phyloP scores from a whole-genome alignment of 1,140 invertebrate genomes.

The Caenorhabditis remanei region DNA sequence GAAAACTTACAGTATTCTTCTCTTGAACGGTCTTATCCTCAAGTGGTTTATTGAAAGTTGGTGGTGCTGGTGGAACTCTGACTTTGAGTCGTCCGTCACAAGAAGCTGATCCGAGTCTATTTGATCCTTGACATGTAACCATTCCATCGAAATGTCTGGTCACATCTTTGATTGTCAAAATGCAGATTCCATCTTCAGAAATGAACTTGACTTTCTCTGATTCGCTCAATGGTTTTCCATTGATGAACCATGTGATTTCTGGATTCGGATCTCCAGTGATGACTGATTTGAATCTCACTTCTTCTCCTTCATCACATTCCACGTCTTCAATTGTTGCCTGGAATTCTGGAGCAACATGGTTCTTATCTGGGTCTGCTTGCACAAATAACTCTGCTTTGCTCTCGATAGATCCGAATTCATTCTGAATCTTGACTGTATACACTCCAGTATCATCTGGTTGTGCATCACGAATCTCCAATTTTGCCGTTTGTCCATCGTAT shows the following conservation, averaged over 20 bases:
- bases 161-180: conserved; percentile 77
- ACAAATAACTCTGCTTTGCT: conserved; percentile 71
- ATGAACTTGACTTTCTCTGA: conserved; percentile 76
- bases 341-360: conserved; percentile 76
- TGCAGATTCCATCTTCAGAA: conserved; percentile 77
- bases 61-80: conserved; percentile 72
- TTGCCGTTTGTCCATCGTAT: conserved; percentile 77
- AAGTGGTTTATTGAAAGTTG: conserved; percentile 73
- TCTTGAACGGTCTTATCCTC: conserved; percentile 75
- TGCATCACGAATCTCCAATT: conserved; percentile 76
- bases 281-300: conserved; percentile 76
- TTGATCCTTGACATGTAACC: conserved; percentile 76
- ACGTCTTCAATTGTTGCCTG: conserved; percentile 76
- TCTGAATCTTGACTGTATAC: conserved; percentile 75
- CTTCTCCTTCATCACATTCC: conserved; percentile 78
- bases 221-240: conserved; percentile 78
- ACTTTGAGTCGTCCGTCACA: conserved; percentile 75
- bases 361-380: conserved; percentile 75
- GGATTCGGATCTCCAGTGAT: conserved; percentile 88
- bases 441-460: conserved; percentile 77
- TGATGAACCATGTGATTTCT: conserved; percentile 80
- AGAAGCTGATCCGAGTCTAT: conserved; percentile 70
- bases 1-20: conserved; percentile 63
- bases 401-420: conserved; percentile 73
- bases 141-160: conserved; percentile 77